phyloP scores from a whole-genome alignment of 2,888 invertebrate genomes.

The Hirtodrosophila cameraria region DNA sequence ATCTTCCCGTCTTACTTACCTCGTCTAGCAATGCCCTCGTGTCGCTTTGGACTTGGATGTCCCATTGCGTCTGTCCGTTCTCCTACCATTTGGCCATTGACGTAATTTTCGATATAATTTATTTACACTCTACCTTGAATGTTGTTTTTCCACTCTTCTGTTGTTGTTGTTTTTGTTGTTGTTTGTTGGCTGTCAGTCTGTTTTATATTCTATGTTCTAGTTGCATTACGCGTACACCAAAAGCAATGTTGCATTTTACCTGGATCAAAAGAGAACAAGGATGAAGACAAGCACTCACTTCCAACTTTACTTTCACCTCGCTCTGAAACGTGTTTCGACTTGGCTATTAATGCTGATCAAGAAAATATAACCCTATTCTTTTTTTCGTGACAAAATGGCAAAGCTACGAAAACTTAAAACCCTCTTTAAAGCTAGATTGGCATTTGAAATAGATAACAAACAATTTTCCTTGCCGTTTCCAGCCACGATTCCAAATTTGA shows the following conservation, averaged over 20 bases:
- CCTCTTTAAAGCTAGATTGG: too few species aligned
- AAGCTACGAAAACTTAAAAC: too few species aligned
- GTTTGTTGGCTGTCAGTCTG: conserved; percentile 4
- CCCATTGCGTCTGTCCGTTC: conserved; percentile 17
- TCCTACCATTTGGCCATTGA: conserved; percentile 20
- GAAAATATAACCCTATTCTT: too few species aligned
- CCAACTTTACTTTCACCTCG: conserved; percentile 26
- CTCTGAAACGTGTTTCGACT: too few species aligned
- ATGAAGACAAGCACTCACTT: conserved; percentile 5
- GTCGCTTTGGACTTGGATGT: conserved; percentile 13
- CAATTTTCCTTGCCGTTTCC: too few species aligned
- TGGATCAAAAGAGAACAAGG: background rate
- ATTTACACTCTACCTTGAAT: conserved; percentile 62
- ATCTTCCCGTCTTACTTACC: too few species aligned
- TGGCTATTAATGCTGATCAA: too few species aligned
- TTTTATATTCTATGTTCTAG: conserved; percentile 5
- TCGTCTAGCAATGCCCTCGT: conserved; percentile 25
- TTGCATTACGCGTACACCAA: too few species aligned
- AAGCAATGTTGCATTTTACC: too few species aligned
- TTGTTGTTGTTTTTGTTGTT: conserved; percentile 3
- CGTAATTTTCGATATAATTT: conserved; percentile 54
- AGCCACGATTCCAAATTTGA: too few species aligned
- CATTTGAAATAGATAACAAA: too few species aligned
- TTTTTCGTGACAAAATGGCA: too few species aligned
- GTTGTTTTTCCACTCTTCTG: conserved; percentile 17